phyloP scores from a whole-genome alignment of 2,888 invertebrate genomes.

The Mylabris sibirica region DNA sequence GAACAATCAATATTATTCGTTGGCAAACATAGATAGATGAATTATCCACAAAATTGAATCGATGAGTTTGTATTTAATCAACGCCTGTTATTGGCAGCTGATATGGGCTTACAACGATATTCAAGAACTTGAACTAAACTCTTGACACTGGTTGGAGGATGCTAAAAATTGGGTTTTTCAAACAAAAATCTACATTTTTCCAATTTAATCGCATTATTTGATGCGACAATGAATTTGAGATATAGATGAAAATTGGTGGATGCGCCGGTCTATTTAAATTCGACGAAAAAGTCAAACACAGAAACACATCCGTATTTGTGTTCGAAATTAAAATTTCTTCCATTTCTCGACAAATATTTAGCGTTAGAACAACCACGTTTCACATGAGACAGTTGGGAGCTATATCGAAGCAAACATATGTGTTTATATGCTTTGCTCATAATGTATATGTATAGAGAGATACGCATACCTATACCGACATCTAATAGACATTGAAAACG shows the following conservation, averaged over 20 bases:
- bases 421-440: conserved; percentile 19
- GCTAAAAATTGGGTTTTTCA: neutral
- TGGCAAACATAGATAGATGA: conserved; percentile 9
- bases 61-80: conserved; percentile 9
- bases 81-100: conserved; percentile 5
- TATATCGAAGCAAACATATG: conserved; percentile 19
- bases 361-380: conserved; percentile 21
- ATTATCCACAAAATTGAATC: neutral
- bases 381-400: conserved; percentile 9
- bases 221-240: neutral
- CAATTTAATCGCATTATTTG: neutral
- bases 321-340: neutral
- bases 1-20: conserved; percentile 42
- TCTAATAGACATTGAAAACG: conserved; percentile 16
- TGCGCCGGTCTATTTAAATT: neutral
- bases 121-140: neutral
- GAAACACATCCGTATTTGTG: neutral
- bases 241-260: neutral
- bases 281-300: neutral
- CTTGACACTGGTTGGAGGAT: neutral
- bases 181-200: neutral
- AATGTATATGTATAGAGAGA: too few species aligned
- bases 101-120: neutral
- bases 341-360: conserved; percentile 27
- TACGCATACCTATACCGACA: neutral